Percentiles rank a stretch among this genome's conserved stretches.
These are phyloP conservation scores for Orgyia antiqua DNA, from an alignment of 2,888 invertebrate genomes.

Conservation along the genomic window DNA sequence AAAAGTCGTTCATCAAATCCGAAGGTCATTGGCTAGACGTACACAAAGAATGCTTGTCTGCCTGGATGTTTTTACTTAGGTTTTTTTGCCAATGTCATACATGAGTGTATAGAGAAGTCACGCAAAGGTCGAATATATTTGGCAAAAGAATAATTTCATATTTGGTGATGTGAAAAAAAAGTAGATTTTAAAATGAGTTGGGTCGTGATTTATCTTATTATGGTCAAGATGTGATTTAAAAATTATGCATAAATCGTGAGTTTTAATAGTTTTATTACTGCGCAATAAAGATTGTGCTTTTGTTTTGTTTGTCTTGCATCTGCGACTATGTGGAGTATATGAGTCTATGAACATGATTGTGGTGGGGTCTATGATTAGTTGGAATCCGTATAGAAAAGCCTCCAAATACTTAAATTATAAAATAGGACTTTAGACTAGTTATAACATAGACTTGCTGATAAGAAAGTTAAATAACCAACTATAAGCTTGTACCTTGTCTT, in stretches of 20 bases:
- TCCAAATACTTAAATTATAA: too few relatives aligned
- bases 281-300: too few relatives aligned
- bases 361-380: too few relatives aligned
- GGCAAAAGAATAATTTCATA: slow-evolving; percentile 55
- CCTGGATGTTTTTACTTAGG: slow-evolving; percentile 55
- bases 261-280: not conserved
- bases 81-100: slow-evolving; percentile 71
- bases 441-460: too few relatives aligned
- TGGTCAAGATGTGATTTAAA: slow-evolving; percentile 13
- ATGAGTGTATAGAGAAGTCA: slow-evolving; percentile 58
- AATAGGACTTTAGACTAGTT: too few relatives aligned
- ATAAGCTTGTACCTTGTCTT: too few relatives aligned
- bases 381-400: too few relatives aligned
- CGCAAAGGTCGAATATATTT: slow-evolving; percentile 65
- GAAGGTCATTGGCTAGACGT: slow-evolving; percentile 71
- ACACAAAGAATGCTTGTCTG: slow-evolving; percentile 72
- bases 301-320: too few relatives aligned
- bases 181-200: slow-evolving; percentile 25
- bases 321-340: too few relatives aligned
- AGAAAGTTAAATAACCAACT: too few relatives aligned
- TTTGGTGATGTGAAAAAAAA: slow-evolving; percentile 46
- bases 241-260: slow-evolving; percentile 9
- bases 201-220: slow-evolving; percentile 34
- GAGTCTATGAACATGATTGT: too few relatives aligned
- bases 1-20: slow-evolving; percentile 68